A percentile compares a stretch with the other conserved stretches of the same genome.
phyloP scores from a whole-genome alignment of 92 coral and sea anemone genomes.

The Paramuricea clavata region DNA sequence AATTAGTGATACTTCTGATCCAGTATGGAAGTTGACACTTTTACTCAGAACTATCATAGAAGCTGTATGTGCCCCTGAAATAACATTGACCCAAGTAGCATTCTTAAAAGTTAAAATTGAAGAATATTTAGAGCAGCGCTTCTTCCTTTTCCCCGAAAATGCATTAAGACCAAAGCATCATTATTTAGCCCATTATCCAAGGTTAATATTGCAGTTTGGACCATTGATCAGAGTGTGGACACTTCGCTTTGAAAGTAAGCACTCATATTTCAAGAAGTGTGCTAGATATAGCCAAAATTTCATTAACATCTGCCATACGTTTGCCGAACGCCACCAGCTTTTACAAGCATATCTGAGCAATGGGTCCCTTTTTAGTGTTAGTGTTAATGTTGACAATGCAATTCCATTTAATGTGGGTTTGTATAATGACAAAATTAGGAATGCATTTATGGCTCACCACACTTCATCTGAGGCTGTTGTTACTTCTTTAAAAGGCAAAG shows the following conservation, averaged over 20 bases:
- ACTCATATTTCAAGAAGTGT: constrained; percentile 17
- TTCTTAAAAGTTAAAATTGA: constrained; percentile 52
- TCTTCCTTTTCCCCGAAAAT: constrained; percentile 40
- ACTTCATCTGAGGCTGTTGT: background rate
- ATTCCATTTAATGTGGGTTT: constrained; percentile 11
- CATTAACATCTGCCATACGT: constrained; percentile 10
- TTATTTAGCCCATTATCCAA: constrained; percentile 61
- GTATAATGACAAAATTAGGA: constrained; percentile 10
- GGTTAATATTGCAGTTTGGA: constrained; percentile 22
- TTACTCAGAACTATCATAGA: constrained; percentile 51
- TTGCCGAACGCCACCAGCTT: constrained; percentile 28
- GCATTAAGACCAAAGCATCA: constrained; percentile 63
- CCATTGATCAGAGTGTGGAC: constrained; percentile 37
- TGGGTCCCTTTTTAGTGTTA: constrained; percentile 14
- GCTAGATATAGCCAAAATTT: constrained; percentile 3
- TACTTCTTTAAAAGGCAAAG: background rate
- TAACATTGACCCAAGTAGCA: constrained; percentile 40
- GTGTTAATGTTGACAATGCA: background rate
- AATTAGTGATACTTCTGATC: constrained; percentile 24
- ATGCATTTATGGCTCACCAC: constrained; percentile 13
- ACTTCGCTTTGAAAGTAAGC: constrained; percentile 39
- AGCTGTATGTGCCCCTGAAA: constrained; percentile 54
- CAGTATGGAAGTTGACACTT: constrained; percentile 31
- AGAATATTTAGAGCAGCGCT: constrained; percentile 46
- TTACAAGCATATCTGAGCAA: constrained; percentile 18